These are phyloP conservation scores for Synodontis membranacea DNA, from an alignment of 2,113 vertebrate species.

Conservation along the genomic window DNA sequence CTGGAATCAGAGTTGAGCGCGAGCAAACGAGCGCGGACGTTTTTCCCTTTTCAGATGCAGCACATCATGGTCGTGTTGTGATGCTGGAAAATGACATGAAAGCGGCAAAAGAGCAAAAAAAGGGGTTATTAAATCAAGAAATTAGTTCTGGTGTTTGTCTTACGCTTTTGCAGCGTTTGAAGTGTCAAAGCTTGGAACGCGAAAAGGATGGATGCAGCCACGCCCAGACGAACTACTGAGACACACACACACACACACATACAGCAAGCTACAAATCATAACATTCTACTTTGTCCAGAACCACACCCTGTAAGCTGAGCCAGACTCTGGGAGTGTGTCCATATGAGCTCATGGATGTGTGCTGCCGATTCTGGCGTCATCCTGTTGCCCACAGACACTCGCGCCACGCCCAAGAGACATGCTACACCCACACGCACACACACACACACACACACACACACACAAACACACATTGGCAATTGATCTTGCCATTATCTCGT, in stretches of 20 bases:
- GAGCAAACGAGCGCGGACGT: neutral
- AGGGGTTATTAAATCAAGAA: neutral
- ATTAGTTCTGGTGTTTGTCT: neutral
- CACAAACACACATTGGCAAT: conserved; percentile 21
- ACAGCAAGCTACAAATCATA: conserved; percentile 28
- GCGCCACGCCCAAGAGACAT: neutral
- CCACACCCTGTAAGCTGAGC: conserved; percentile 40
- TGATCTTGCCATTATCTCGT: conserved; percentile 31
- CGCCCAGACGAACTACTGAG: neutral
- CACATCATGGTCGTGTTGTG: neutral
- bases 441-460: conserved; percentile 2
- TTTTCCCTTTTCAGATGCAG: neutral
- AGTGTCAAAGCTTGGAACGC: neutral
- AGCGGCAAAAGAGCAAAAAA: neutral
- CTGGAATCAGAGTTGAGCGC: neutral
- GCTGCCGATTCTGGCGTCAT: conserved; percentile 25
- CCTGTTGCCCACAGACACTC: conserved; percentile 30
- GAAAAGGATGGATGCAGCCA: conserved; percentile 7
- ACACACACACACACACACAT: conserved; percentile 18
- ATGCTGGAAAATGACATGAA: neutral
- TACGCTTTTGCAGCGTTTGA: neutral
- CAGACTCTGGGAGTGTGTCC: conserved; percentile 27
- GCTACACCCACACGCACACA: neutral
- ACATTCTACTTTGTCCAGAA: conserved; percentile 36
- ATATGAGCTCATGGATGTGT: conserved; percentile 36